These are phyloP conservation scores for Chironex yamaguchii DNA, from an alignment of 30 jellyfish, hydroid and myxozoan species.

Conservation along the genomic window DNA sequence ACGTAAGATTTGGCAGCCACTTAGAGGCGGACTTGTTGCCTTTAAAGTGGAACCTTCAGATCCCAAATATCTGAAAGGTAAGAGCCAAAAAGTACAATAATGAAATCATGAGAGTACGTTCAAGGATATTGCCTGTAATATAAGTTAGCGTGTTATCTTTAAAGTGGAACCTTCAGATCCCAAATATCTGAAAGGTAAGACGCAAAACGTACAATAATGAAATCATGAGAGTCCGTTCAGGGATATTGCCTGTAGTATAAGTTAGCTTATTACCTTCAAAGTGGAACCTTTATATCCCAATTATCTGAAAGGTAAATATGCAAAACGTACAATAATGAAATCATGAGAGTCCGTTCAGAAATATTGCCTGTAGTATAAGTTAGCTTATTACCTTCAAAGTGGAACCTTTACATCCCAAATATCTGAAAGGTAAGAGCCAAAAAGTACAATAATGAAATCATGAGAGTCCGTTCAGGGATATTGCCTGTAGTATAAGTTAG, in stretches of 20 bases:
- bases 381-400: conserved; percentile 92
- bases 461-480: no score
- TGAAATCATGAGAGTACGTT: no score
- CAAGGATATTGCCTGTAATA: no score
- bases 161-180: conserved; percentile 80
- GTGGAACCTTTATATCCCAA: conserved; percentile 69
- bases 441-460: no score
- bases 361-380: no score
- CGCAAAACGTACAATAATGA: no score
- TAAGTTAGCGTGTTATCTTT: conserved; percentile 94
- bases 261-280: conserved; percentile 92
- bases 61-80: conserved; percentile 67
- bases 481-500: no score
- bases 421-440: conserved; percentile 70
- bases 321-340: no score
- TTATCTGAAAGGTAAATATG: conserved; percentile 66
- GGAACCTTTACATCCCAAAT: conserved; percentile 60
- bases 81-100: no score
- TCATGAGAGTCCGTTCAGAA: no score
- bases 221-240: no score
- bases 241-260: no score
- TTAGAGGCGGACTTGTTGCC: conserved; percentile 97
- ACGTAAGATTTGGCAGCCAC: conserved; percentile 89
- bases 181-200: conserved; percentile 65
- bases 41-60: conserved; percentile 87